phyloP scores from a whole-genome alignment of 2,113 vertebrate species.

The Bagarius yarrelli region DNA sequence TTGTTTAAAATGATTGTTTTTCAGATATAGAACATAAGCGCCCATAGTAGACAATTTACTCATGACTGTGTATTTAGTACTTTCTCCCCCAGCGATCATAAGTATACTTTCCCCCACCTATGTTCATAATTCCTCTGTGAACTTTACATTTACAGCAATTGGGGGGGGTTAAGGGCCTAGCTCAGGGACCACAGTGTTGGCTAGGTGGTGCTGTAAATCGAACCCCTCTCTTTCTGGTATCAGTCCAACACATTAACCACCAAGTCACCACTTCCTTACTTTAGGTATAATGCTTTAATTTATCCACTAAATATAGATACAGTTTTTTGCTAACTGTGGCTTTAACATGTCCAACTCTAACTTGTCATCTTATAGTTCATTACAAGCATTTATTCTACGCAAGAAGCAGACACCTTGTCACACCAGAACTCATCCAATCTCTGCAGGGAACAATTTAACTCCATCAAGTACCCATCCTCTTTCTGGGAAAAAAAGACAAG shows the following conservation, averaged over 20 bases:
- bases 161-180: no score
- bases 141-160: no score
- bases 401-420: constrained; percentile 28
- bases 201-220: no score
- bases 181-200: no score
- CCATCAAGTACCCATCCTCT: constrained; percentile 25
- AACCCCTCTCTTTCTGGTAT: no score
- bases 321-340: constrained; percentile 14
- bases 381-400: constrained; percentile 33
- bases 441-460: constrained; percentile 38
- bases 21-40: background rate
- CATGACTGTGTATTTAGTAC: background rate
- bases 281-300: background rate
- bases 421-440: constrained; percentile 37
- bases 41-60: background rate
- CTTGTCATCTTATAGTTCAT: constrained; percentile 42
- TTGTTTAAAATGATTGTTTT: background rate
- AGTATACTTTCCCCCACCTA: background rate
- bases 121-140: background rate
- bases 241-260: no score
- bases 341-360: constrained; percentile 23
- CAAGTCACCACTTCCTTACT: no score
- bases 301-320: background rate
- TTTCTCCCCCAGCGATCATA: background rate
- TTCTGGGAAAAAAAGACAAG: constrained; percentile 31